Evolutionary conservation across 1,140 invertebrate species (phyloP).

Genomic region (Pogonomyrmex barbatus): DNA sequence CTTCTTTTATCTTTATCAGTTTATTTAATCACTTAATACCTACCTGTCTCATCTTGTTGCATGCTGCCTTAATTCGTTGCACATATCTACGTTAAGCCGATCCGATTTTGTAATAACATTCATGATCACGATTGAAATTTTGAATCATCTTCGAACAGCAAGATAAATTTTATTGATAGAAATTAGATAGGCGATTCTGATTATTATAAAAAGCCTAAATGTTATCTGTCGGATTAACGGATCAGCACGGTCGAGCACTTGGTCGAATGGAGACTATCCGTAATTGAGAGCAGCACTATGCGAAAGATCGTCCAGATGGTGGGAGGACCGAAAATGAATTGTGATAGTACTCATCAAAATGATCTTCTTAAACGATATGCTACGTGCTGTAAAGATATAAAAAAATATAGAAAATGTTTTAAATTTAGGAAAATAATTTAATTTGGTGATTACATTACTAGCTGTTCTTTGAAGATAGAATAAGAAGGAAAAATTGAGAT

Average conservation of each 20-base stretch:
- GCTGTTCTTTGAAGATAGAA: neutral
- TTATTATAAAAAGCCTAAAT: neutral
- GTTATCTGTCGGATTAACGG: constrained; percentile 44
- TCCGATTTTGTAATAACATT: constrained; percentile 35
- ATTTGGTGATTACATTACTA: constrained; percentile 5
- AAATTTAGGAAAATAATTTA: neutral
- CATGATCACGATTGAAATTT: neutral
- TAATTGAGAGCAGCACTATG: constrained; percentile 58
- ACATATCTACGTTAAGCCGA: constrained; percentile 32
- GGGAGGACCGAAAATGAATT: constrained; percentile 70
- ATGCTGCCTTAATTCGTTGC: neutral
- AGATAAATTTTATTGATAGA: constrained; percentile 12
- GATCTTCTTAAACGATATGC: constrained; percentile 13
- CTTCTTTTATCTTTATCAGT: constrained; percentile 30
- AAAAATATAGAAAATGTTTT: neutral
- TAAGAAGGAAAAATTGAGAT: neutral
- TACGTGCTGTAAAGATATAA: constrained; percentile 30
- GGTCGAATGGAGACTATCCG: constrained; percentile 67
- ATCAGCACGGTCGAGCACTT: constrained; percentile 66
- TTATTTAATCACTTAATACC: constrained; percentile 38
- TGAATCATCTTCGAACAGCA: constrained; percentile 12
- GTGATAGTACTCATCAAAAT: constrained; percentile 42
- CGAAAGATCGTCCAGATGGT: constrained; percentile 69
- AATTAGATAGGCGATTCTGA: neutral
- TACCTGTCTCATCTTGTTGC: constrained; percentile 32